A percentile compares a stretch with the other conserved stretches of the same genome.
Evolutionary conservation across 2,113 vertebrate species (phyloP).

Genomic region (Lepisosteus osseus): DNA sequence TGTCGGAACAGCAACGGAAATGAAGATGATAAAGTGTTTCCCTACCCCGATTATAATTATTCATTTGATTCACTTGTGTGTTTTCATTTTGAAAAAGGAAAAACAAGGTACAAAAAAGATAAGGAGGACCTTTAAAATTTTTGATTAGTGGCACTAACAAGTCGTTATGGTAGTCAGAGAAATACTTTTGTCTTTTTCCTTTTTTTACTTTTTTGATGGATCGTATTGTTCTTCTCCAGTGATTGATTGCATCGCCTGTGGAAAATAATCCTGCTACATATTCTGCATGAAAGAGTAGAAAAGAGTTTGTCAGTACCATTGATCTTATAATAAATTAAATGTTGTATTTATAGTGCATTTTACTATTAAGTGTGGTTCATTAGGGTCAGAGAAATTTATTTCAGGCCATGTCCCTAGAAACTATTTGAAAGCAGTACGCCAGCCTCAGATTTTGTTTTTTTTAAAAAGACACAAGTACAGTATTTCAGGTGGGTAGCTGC

Average conservation of each 20-base stretch:
- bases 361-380: conserved; percentile 76
- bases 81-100: conserved; percentile 47
- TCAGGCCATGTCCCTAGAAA: conserved; percentile 24
- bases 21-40: conserved; percentile 86
- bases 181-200: conserved; percentile 36
- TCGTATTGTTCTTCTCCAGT: conserved; percentile 53
- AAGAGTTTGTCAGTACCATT: conserved; percentile 60
- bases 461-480: neutral
- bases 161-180: conserved; percentile 41
- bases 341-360: conserved; percentile 67
- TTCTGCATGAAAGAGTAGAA: conserved; percentile 48
- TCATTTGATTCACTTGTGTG: conserved; percentile 73
- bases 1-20: conserved; percentile 86
- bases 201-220: conserved; percentile 54
- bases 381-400: conserved; percentile 64
- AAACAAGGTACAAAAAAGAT: conserved; percentile 31
- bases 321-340: conserved; percentile 70
- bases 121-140: conserved; percentile 38
- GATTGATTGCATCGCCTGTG: conserved; percentile 64
- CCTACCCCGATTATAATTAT: conserved; percentile 83
- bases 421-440: neutral
- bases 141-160: conserved; percentile 46
- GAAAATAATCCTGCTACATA: conserved; percentile 59
- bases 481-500: too few species aligned
- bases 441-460: neutral